Base-by-base conservation (phyloP, 1,140 invertebrate genomes). In the Dolichoris vasculosae region DNA sequence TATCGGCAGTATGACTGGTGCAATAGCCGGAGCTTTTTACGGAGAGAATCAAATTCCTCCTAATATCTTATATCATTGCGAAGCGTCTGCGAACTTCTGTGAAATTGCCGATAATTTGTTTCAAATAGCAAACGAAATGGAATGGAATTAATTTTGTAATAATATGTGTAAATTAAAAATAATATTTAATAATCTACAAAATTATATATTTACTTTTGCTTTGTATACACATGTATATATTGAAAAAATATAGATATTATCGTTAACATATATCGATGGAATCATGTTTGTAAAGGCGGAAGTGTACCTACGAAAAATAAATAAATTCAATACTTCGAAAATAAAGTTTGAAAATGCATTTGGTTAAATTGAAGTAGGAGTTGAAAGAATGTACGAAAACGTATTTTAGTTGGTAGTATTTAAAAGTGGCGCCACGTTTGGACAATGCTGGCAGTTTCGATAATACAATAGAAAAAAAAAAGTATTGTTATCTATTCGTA, bases 1-100 rank as follows among this genome's bases (percentile, higher is more conserved):
- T 3, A 96, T 97, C 89, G 96, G 95, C 13, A 94, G 95, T 78
- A 97, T 97, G 96, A 95, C 96, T 40, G 96, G 96, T 26, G 95
- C 96, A 35, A 95, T 97, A 83, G 94, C 95, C 82, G 97, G 97
- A 69, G 96, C 96, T 38, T 96, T 94, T 91, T 95, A 96, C 89
- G 96, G 96, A 13, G 92, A 95, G 84, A 94, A 95, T 46, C 90
- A 90, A 23, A 95, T 97, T 76, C 95, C 94, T 78, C 55, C 92
- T 73, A 91, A 92, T 86, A 90, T 97, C 82, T 90, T 95, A 20
- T 92, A 93, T 69, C 94, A 95, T 87, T 97, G 96, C 90, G 96
- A 97, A 94, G 93, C 91, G 75, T 92, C 93, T 2, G 90, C 95
- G 59, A 89, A 94, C 59, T 94, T 96, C 82, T 87, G 91, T 59